Evolutionary conservation across 2,797 vertebrate genomes (phyloP), one percentile per base, ranked within the genome.

Genomic region (Labeo calbasu): DNA sequence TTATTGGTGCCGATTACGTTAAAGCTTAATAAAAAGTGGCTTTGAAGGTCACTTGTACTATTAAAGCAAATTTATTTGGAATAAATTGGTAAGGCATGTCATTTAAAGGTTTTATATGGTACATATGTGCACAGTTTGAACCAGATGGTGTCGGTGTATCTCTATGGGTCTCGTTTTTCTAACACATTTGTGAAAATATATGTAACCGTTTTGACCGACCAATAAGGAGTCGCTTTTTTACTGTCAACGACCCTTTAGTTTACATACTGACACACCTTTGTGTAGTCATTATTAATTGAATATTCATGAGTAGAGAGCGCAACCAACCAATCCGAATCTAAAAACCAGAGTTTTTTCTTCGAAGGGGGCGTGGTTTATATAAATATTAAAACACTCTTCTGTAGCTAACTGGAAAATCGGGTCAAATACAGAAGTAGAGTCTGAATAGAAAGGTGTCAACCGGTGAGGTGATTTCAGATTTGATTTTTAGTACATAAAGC

Each of bases 131-230:
- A 59, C 21, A 25, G 25, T 77, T 1, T 15, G 15, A 40, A 23
- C 21, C 7, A 9, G 13, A 63, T 1, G 14, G 23, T 25, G 8
- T 71, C 36, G 21, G 17, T 19, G 4, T 65, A 61, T 68, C 13
- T 15, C 43, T 19, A 32, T 10, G 4, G 53, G 17, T 57, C 15
- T 68, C 4, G 46, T 80, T 84, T 89, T 68, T 61, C 4, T 12
- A 43, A 73, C 72, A 0, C 71, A 77, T 85, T 82, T 63, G 32
- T 8, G 2, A 6, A 12, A 84, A 85, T 36, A 78, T 75, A 88
- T 88, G 25, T 88, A 91, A 91, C 79, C 3, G 2, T 8, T 48
- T 85, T 77, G 21, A 84, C 85, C 84, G 91, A 89, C 92, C 91
- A 92, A 92, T 90, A 23, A 81, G 13, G 55, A 2, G 1, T 4